Evolutionary conservation across 2,888 invertebrate species (phyloP).

Genomic region (Ornithoptera alexandrae): DNA sequence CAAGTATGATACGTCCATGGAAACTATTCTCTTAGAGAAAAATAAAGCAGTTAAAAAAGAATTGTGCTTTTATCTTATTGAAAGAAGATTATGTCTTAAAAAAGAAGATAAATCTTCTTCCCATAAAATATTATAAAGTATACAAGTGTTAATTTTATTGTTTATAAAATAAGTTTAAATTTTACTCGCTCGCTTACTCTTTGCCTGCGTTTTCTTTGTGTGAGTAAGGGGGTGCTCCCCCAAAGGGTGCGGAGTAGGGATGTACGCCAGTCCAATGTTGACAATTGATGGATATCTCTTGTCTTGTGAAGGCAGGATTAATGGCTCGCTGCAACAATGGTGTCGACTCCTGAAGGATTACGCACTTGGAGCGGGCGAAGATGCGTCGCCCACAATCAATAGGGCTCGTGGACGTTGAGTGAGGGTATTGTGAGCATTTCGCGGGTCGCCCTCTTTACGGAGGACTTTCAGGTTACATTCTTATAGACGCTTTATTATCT

Average conservation of each 20-base stretch:
- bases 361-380: slow-evolving; percentile 51
- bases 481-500: no score
- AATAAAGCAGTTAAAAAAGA: no score
- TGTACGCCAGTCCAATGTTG: slow-evolving; percentile 72
- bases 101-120: no score
- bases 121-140: no score
- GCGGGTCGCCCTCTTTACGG: neutral
- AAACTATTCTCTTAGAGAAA: no score
- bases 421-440: slow-evolving; percentile 13
- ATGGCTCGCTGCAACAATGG: slow-evolving; percentile 64
- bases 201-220: slow-evolving; percentile 52
- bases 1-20: no score
- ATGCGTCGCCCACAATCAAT: slow-evolving; percentile 37
- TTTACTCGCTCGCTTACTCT: slow-evolving; percentile 47
- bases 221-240: slow-evolving; percentile 48
- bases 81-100: no score
- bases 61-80: no score
- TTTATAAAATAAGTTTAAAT: no score
- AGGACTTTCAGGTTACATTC: no score
- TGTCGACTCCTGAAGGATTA: slow-evolving; percentile 66
- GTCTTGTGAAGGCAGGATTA: slow-evolving; percentile 78
- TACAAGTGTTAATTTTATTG: no score
- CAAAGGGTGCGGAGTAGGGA: slow-evolving; percentile 49
- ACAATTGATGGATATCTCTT: slow-evolving; percentile 80
- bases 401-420: slow-evolving; percentile 34